Percentiles rank a stretch among this genome's conserved stretches.
Evolutionary conservation across 2,797 vertebrate genomes (phyloP).

Genomic region (Periophthalmus magnuspinnatus): DNA sequence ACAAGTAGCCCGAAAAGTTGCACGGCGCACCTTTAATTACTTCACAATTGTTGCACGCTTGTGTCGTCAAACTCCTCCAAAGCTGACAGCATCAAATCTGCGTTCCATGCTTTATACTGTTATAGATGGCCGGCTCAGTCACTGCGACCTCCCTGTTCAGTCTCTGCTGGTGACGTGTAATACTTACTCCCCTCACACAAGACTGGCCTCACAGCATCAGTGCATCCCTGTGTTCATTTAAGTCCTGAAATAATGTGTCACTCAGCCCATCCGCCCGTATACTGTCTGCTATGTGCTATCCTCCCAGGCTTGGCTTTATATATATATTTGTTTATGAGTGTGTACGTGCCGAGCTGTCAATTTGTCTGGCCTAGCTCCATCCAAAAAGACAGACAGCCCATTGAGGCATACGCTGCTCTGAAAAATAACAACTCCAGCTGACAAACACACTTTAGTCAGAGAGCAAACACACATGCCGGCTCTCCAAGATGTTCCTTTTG

Average conservation of each 20-base stretch:
- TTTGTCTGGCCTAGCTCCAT: constrained; percentile 69
- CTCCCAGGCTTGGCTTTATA: neutral
- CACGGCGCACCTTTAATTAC: neutral
- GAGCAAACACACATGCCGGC: constrained; percentile 50
- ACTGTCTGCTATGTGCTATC: constrained; percentile 14
- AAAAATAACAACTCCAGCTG: constrained; percentile 74
- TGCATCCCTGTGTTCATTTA: constrained; percentile 62
- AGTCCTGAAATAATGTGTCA: constrained; percentile 68
- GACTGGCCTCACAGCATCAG: constrained; percentile 48
- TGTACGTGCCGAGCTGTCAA: constrained; percentile 63
- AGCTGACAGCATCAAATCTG: neutral
- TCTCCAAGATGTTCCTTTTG: constrained; percentile 45
- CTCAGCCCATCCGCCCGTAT: constrained; percentile 56
- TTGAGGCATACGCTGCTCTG: constrained; percentile 70
- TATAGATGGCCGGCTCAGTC: neutral
- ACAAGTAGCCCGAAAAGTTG: too few relatives aligned
- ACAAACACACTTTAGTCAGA: constrained; percentile 75
- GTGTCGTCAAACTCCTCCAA: neutral
- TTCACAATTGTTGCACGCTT: neutral
- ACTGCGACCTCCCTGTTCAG: constrained; percentile 23
- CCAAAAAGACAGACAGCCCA: constrained; percentile 72
- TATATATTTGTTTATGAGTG: constrained; percentile 20
- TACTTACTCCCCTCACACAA: constrained; percentile 13
- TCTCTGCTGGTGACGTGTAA: constrained; percentile 11
- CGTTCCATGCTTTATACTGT: neutral